These are phyloP conservation scores for Danaus plexippus DNA, from an alignment of 1,140 invertebrate genomes.

Conservation along the genomic window DNA sequence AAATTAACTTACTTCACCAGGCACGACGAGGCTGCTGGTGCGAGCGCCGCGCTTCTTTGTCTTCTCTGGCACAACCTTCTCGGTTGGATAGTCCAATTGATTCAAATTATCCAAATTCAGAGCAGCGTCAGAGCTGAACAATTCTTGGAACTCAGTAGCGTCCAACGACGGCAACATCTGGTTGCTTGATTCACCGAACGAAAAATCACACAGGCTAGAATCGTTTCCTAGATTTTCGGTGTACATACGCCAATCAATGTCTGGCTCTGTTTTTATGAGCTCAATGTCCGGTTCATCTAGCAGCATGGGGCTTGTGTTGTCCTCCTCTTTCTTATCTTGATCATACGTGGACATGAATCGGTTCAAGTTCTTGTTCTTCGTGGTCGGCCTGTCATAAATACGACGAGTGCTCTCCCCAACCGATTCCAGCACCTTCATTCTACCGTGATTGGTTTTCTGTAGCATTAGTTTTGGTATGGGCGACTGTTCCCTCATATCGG, in stretches of 20 bases:
- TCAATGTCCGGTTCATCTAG: slow-evolving; percentile 41
- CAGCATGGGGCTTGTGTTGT: slow-evolving; percentile 26
- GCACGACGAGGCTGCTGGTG: slow-evolving; percentile 28
- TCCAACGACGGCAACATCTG: slow-evolving; percentile 36
- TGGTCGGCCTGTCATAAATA: slow-evolving; percentile 36
- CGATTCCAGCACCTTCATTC: slow-evolving; percentile 36
- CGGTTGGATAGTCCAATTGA: slow-evolving; percentile 23
- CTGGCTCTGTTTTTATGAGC: slow-evolving; percentile 42
- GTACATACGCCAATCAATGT: slow-evolving; percentile 43
- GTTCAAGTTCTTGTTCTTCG: slow-evolving; percentile 22
- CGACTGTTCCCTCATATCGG: slow-evolving; percentile 58
- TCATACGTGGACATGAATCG: slow-evolving; percentile 21
- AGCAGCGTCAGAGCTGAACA: slow-evolving; percentile 33
- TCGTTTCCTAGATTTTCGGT: slow-evolving; percentile 27
- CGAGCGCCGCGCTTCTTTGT: slow-evolving; percentile 29
- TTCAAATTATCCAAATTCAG: slow-evolving; percentile 35
- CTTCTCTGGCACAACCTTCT: slow-evolving; percentile 28
- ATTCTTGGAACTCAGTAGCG: slow-evolving; percentile 40
- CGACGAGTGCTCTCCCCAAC: slow-evolving; percentile 23
- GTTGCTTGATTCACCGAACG: slow-evolving; percentile 38
- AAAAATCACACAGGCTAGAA: slow-evolving; percentile 41
- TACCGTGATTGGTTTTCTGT: slow-evolving; percentile 50
- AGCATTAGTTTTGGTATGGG: slow-evolving; percentile 60
- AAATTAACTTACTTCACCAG: slow-evolving; percentile 18
- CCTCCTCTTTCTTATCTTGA: slow-evolving; percentile 32